Base-by-base conservation (phyloP, 2,888 invertebrate species). In the Parascotia fuliginaria region DNA sequence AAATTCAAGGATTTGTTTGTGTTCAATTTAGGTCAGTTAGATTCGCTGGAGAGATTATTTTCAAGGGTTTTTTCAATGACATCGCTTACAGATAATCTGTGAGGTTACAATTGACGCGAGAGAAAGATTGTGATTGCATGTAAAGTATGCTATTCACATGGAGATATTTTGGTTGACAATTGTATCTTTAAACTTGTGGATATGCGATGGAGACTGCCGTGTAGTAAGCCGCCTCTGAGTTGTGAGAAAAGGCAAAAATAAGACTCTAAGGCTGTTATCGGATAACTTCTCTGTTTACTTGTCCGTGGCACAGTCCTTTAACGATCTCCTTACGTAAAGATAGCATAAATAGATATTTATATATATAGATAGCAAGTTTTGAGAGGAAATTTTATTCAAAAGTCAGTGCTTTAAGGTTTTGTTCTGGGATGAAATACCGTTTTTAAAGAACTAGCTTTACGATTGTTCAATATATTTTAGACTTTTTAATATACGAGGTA, bases 11-110 rank as follows among this genome's bases (percentile, higher is more conserved):
- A 83, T 89, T 73, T 71, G 70, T 77, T 77, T 74, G 66, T 72
- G 65, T 75, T 73, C 49, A 64, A 88, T 83, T 84, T 88, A 77
- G 89, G 90, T 89, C 89, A 88, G 66, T 72, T 76, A 79, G 87
- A 88, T 88, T 75, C 70, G 73, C 70, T 75, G 70, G 56, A 60
- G 65, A 73, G 85, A 83, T 76, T 71, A 67, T 68, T 71, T 75
- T 81, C 85, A 85, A 88, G 84, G 85, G 80, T 73, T 73, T 73
- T 75, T 77, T 79, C 79, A 81, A 84, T 83, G 80, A 73, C 76
- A 72, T 70, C 70, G 51, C 13, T 52, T 60, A 49, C 53, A 53
- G 59, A 60, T 70, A 57, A 48, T 64, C 64, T 48, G 11, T 42
- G 52, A 64, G 68, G 60, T 59, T 59, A 46, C 29, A 51, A 49